These are phyloP conservation scores for Sclerodermus sp. DNA, from an alignment of 2,888 invertebrate genomes.

Conservation along the genomic window DNA sequence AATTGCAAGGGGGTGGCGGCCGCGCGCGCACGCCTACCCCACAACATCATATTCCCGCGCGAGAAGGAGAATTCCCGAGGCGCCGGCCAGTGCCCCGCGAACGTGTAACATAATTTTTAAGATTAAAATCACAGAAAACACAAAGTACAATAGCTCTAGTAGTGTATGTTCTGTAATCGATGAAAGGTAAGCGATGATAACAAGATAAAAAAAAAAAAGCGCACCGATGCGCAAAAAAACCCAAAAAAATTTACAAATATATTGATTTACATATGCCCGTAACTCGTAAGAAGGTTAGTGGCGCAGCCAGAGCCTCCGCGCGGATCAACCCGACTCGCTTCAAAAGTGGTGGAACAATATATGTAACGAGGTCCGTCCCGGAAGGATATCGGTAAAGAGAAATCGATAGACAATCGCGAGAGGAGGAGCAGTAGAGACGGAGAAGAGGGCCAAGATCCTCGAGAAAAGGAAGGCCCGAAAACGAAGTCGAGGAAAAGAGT, in stretches of 20 bases:
- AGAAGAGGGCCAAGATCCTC: too few relatives aligned
- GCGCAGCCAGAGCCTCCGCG: conserved; percentile 36
- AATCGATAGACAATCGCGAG: too few relatives aligned
- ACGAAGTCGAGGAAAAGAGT: too few relatives aligned
- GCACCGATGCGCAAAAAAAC: conserved; percentile 38
- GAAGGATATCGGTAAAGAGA: too few relatives aligned
- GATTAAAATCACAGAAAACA: conserved; percentile 41
- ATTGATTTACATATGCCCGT: conserved; percentile 60
- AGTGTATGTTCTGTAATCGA: conserved; percentile 59
- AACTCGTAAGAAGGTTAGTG: conserved; percentile 55
- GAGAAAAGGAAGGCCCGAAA: too few relatives aligned
- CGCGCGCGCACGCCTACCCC: neutral
- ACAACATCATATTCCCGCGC: conserved; percentile 3
- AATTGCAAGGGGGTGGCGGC: conserved; percentile 16
- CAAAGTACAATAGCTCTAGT: conserved; percentile 55
- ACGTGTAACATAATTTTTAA: conserved; percentile 53
- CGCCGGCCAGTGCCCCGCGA: conserved; percentile 50
- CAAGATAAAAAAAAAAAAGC: conserved; percentile 36
- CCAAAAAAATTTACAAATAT: conserved; percentile 58
- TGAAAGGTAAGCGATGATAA: conserved; percentile 47
- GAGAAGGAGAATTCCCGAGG: conserved; percentile 41
- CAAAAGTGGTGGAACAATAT: neutral
- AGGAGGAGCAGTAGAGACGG: too few relatives aligned
- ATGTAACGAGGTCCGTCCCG: conserved; percentile 1
- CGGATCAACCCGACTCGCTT: too few relatives aligned